Evolutionary conservation across 1,140 invertebrate species (phyloP).

Genomic region (Oryzaephilus surinamensis): DNA sequence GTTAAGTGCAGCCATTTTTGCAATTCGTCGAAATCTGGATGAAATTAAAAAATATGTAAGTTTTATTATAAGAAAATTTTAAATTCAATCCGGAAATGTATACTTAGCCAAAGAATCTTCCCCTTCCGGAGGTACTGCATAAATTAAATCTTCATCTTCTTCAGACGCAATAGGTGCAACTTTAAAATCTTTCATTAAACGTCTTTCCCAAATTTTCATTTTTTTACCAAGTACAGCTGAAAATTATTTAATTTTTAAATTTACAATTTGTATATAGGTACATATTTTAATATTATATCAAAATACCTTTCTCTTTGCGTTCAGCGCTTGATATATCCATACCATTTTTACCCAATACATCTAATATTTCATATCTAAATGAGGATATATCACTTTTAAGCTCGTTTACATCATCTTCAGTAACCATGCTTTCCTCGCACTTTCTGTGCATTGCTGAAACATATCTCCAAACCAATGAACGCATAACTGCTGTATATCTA

Average conservation of each 20-base stretch:
- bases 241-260: slow-evolving; percentile 11
- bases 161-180: slow-evolving; percentile 55
- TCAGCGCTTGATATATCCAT: slow-evolving; percentile 64
- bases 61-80: not conserved
- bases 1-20: slow-evolving; percentile 54
- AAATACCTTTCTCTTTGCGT: slow-evolving; percentile 56
- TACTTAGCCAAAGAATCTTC: slow-evolving; percentile 52
- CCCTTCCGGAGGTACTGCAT: slow-evolving; percentile 40
- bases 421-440: slow-evolving; percentile 64
- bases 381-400: slow-evolving; percentile 79
- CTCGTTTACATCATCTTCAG: slow-evolving; percentile 88
- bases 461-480: slow-evolving; percentile 74
- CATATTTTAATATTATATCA: not conserved
- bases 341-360: slow-evolving; percentile 68
- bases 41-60: slow-evolving; percentile 1
- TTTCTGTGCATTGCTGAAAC: slow-evolving; percentile 67
- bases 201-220: slow-evolving; percentile 69
- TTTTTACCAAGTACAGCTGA: slow-evolving; percentile 57
- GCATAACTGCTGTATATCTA: slow-evolving; percentile 67
- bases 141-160: slow-evolving; percentile 39
- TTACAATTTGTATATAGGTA: slow-evolving; percentile 11
- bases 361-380: slow-evolving; percentile 72
- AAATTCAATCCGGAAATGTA: not conserved
- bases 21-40: slow-evolving; percentile 55
- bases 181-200: slow-evolving; percentile 78